phyloP scores from a whole-genome alignment of 2,113 vertebrate genomes.

The Brachirus orientalis region DNA sequence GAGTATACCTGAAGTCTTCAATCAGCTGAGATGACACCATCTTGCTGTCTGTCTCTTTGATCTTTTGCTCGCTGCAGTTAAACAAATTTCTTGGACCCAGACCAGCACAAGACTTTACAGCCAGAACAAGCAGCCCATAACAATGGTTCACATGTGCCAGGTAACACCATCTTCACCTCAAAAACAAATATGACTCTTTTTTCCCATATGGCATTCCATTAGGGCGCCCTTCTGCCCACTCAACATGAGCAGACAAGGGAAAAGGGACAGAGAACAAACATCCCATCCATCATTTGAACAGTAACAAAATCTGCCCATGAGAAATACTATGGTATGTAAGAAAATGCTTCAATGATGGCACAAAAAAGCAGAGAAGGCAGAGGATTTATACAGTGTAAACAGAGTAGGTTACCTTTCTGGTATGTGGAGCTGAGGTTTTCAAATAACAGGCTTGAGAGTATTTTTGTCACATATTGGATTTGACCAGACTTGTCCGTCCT shows the following conservation, averaged over 20 bases:
- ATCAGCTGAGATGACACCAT: constrained; percentile 30
- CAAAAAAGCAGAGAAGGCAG: constrained; percentile 2
- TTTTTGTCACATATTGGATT: constrained; percentile 42
- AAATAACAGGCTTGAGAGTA: constrained; percentile 42
- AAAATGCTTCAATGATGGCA: background rate
- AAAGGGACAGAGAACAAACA: constrained; percentile 20
- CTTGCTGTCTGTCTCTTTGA: constrained; percentile 30
- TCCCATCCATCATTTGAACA: constrained; percentile 16
- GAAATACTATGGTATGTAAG: background rate
- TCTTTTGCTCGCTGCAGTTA: constrained; percentile 39
- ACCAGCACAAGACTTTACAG: background rate
- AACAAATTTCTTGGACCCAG: constrained; percentile 24
- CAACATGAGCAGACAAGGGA: constrained; percentile 32
- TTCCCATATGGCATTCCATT: constrained; percentile 18
- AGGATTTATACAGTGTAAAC: background rate
- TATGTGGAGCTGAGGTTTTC: constrained; percentile 37
- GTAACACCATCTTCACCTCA: constrained; percentile 4
- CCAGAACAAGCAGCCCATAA: background rate
- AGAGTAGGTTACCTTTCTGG: constrained; percentile 36
- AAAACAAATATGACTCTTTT: background rate
- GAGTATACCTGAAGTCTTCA: constrained; percentile 31
- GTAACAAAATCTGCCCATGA: no score
- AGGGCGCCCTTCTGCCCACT: constrained; percentile 11
- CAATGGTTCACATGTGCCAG: constrained; percentile 4
- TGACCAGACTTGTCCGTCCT: constrained; percentile 34